These are phyloP conservation scores for Drosophila buzzatii DNA, from an alignment of 2,888 invertebrate species.

Conservation along the genomic window DNA sequence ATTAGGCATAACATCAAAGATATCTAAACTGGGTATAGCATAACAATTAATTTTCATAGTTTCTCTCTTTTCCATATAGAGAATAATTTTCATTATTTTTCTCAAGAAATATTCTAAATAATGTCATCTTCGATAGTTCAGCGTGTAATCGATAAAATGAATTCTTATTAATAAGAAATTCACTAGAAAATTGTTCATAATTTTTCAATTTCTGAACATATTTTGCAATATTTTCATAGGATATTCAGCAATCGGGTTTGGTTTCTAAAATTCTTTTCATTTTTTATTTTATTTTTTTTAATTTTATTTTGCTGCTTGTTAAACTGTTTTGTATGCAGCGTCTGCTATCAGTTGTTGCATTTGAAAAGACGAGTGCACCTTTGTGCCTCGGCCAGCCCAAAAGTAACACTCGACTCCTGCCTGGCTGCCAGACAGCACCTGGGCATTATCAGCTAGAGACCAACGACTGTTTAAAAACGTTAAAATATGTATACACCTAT, in stretches of 20 bases:
- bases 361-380: slow-evolving; percentile 63
- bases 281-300: background rate
- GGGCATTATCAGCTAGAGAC: slow-evolving; percentile 43
- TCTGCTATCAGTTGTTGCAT: slow-evolving; percentile 62
- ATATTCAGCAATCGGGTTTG: background rate
- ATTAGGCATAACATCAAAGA: too few species aligned
- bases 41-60: background rate
- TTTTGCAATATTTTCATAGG: background rate
- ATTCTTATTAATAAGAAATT: too few species aligned
- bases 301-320: background rate
- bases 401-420: slow-evolving; percentile 47
- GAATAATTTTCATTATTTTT: background rate
- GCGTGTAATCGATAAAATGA: background rate
- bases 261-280: background rate
- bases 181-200: background rate
- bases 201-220: background rate
- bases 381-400: slow-evolving; percentile 53
- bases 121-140: background rate
- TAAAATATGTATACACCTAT: slow-evolving; percentile 49
- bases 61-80: background rate
- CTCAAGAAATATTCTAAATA: background rate
- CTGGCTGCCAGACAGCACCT: background rate
- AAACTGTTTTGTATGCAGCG: slow-evolving; percentile 52
- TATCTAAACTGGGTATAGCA: too few species aligned
- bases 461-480: slow-evolving; percentile 19